phyloP scores from a whole-genome alignment of 1,140 invertebrate species.

The Seison nebaliae region DNA sequence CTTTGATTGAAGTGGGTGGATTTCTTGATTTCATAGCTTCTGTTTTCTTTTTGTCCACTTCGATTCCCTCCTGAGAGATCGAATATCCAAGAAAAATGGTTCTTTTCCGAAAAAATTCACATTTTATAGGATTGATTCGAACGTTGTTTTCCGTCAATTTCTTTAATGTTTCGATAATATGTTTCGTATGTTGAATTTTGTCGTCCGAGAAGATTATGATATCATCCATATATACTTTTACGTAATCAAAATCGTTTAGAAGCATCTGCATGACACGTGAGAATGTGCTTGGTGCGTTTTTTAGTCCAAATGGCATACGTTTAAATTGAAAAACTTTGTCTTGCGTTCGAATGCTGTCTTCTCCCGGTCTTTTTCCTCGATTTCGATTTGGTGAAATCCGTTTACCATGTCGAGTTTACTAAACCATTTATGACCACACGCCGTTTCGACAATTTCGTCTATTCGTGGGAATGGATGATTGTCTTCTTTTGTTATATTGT shows the following conservation, averaged over 20 bases:
- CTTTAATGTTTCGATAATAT: neutral
- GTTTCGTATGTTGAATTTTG: slow-evolving; percentile 3
- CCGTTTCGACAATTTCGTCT: too few relatives aligned
- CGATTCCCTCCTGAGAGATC: neutral
- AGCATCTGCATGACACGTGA: slow-evolving; percentile 1
- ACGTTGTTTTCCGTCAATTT: slow-evolving; percentile 1
- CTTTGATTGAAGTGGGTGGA: neutral
- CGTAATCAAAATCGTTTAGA: slow-evolving; percentile 1
- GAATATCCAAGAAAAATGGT: neutral
- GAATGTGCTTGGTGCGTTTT: too few relatives aligned
- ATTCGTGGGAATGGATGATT: slow-evolving; percentile 12
- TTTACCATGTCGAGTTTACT: too few relatives aligned
- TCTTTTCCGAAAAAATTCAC: neutral
- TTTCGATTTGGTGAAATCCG: too few relatives aligned
- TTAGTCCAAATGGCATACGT: too few relatives aligned
- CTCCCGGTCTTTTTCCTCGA: too few relatives aligned
- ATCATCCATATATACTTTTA: slow-evolving; percentile 2
- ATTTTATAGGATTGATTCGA: slow-evolving; percentile 4
- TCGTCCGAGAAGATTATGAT: slow-evolving; percentile 1
- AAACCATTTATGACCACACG: too few relatives aligned
- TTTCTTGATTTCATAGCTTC: neutral
- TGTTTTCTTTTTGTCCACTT: slow-evolving; percentile 1
- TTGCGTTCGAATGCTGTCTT: too few relatives aligned
- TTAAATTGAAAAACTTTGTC: too few relatives aligned
- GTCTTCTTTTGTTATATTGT: slow-evolving; percentile 8